Evolutionary conservation across 2,113 vertebrate species (phyloP).

Genomic region (Oncorhynchus nerka): DNA sequence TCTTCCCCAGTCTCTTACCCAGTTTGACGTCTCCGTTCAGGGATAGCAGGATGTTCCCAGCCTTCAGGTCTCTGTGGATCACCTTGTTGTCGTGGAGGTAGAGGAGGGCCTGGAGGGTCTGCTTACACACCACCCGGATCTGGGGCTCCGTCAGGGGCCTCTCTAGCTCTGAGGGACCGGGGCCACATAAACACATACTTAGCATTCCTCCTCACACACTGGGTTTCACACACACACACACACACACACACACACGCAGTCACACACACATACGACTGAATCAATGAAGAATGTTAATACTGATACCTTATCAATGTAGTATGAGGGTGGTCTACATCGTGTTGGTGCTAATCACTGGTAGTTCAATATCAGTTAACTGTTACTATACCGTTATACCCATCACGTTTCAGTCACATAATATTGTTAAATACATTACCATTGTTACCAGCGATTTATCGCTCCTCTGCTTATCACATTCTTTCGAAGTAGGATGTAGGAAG

Average conservation of each 20-base stretch:
- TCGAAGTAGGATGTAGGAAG: conserved; percentile 10
- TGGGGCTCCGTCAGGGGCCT: conserved; percentile 93
- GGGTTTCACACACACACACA: neutral
- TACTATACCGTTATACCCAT: neutral
- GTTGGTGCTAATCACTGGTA: neutral
- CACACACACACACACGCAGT: too few species aligned
- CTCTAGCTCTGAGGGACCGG: conserved; percentile 83
- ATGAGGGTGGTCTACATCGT: conserved; percentile 11
- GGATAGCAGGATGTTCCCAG: conserved; percentile 95
- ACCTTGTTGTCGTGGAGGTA: conserved; percentile 97
- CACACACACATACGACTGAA: neutral
- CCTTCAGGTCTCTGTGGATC: conserved; percentile 97
- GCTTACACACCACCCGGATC: conserved; percentile 93
- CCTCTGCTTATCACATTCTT: neutral
- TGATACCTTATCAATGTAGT: neutral
- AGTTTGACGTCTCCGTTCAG: conserved; percentile 94
- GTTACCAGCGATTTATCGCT: neutral
- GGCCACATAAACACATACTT: neutral
- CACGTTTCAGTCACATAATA: too few species aligned
- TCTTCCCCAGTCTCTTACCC: conserved; percentile 72
- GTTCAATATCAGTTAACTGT: neutral
- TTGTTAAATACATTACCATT: too few species aligned
- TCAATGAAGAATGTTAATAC: neutral
- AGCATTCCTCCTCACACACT: neutral
- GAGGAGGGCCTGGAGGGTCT: conserved; percentile 89